These are phyloP conservation scores for Melinaea menophilus DNA, from an alignment of 2,888 invertebrate species.

Conservation along the genomic window DNA sequence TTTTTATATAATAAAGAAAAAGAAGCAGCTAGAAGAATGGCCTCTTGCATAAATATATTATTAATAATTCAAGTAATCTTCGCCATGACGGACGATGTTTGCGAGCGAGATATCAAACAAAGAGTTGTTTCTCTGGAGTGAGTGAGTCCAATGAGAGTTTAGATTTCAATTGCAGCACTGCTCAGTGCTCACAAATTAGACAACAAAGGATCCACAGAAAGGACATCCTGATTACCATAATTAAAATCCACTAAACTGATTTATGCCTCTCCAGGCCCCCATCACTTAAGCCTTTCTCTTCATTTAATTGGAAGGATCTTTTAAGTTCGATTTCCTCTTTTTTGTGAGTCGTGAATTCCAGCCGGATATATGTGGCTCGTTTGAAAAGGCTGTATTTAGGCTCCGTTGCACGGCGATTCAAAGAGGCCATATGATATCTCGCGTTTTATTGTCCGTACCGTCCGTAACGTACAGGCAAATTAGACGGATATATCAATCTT, in stretches of 20 bases:
- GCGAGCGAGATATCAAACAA: background rate
- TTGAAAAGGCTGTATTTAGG: constrained; percentile 64
- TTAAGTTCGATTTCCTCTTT: constrained; percentile 57
- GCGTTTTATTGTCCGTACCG: constrained; percentile 62
- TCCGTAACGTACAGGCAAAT: constrained; percentile 62
- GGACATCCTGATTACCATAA: constrained; percentile 55
- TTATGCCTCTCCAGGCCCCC: constrained; percentile 59
- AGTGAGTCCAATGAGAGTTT: constrained; percentile 28
- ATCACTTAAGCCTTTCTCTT: constrained; percentile 64
- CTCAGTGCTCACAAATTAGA: constrained; percentile 42
- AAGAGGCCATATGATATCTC: constrained; percentile 71
- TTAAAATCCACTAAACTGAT: constrained; percentile 53
- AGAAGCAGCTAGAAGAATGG: no score
- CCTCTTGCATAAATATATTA: no score
- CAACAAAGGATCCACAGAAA: constrained; percentile 43
- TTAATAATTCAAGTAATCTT: no score
- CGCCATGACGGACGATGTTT: no score
- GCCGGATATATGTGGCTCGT: constrained; percentile 67
- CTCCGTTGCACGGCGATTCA: constrained; percentile 55
- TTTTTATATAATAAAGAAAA: no score
- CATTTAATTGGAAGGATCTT: constrained; percentile 65
- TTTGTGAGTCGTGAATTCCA: constrained; percentile 55
- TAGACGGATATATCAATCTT: constrained; percentile 76
- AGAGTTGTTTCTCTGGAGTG: constrained; percentile 15
- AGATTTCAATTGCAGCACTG: constrained; percentile 38